These are phyloP conservation scores for Matsumyia berberina DNA, from an alignment of 2,888 invertebrate genomes.

Conservation along the genomic window DNA sequence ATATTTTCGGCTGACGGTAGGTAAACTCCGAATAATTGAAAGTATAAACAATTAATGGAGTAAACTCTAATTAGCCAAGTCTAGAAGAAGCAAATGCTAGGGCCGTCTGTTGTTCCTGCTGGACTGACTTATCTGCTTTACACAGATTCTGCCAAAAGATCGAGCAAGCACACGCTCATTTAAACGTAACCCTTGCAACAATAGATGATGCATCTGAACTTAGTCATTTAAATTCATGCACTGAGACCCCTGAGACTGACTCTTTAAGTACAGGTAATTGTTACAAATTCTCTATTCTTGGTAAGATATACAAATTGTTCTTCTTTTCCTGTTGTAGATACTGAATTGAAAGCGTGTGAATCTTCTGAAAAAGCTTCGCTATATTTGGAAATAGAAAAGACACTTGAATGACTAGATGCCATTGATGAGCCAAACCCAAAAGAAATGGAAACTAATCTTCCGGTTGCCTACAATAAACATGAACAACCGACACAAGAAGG, in stretches of 20 bases:
- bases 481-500: no score
- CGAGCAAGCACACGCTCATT: conserved; percentile 76
- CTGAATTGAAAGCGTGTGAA: conserved; percentile 31
- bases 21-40: background rate
- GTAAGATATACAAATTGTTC: background rate
- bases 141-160: conserved; percentile 79
- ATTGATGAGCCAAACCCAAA: no score
- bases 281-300: background rate
- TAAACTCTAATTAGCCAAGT: conserved; percentile 39
- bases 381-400: background rate
- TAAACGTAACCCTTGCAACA: background rate
- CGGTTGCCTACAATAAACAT: no score
- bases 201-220: conserved; percentile 16
- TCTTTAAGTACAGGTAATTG: conserved; percentile 41
- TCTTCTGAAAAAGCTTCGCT: background rate
- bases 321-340: conserved; percentile 19
- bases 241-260: conserved; percentile 75
- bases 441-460: no score
- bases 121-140: conserved; percentile 79
- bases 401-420: background rate
- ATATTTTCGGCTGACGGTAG: conserved; percentile 79
- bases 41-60: background rate
- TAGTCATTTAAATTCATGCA: conserved; percentile 48
- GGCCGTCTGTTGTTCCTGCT: conserved; percentile 78
- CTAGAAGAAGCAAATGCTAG: conserved; percentile 10